Percentiles rank a stretch among this genome's conserved stretches.
These are phyloP conservation scores for Crotalus helleri DNA, from an alignment of 2,113 vertebrate genomes.

Conservation along the genomic window DNA sequence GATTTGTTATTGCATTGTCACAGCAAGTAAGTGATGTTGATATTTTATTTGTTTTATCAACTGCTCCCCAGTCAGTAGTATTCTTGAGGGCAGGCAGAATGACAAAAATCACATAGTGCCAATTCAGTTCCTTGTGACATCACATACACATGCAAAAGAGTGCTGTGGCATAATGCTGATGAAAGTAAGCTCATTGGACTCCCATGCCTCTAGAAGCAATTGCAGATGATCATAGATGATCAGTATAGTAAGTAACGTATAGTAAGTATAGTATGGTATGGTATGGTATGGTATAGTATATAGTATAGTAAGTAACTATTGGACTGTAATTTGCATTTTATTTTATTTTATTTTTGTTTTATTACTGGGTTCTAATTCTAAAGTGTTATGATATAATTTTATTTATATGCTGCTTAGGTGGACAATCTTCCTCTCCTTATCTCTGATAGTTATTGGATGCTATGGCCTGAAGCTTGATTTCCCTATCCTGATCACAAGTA, in stretches of 20 bases:
- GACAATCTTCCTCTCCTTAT: neutral
- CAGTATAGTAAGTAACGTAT: neutral
- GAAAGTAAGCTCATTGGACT: neutral
- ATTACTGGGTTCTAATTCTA: neutral
- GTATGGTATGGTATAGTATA: no score
- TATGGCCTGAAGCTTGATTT: neutral
- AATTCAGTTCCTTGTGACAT: neutral
- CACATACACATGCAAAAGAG: neutral
- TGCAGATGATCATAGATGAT: neutral
- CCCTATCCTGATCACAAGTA: neutral
- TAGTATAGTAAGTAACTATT: neutral
- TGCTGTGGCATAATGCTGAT: neutral
- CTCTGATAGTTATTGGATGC: neutral
- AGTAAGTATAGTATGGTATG: no score
- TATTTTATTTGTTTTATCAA: neutral
- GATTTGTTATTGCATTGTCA: constrained; percentile 97
- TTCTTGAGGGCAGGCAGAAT: neutral
- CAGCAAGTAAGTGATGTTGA: constrained; percentile 86
- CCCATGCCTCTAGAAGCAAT: neutral
- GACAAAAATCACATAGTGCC: neutral
- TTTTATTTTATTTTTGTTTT: neutral
- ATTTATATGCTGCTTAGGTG: neutral
- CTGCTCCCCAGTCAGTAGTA: neutral
- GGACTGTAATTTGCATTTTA: neutral
- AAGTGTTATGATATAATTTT: neutral